Evolutionary conservation across 2,888 invertebrate species (phyloP).

Genomic region (Nemotelus nigrinus): DNA sequence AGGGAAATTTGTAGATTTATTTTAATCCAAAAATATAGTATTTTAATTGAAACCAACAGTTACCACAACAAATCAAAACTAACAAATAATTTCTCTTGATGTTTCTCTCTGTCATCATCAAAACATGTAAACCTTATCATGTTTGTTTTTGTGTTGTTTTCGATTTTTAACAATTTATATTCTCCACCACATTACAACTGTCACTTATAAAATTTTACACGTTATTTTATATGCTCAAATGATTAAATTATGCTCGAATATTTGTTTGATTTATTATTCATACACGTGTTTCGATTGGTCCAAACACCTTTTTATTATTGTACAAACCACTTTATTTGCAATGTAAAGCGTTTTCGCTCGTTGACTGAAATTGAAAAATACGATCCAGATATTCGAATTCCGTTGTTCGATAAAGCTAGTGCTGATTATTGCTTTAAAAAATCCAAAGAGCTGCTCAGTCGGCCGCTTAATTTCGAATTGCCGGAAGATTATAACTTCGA

Average conservation of each 20-base stretch:
- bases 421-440: slow-evolving; percentile 79
- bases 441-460: slow-evolving; percentile 74
- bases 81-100: slow-evolving; percentile 23
- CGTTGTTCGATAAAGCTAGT: slow-evolving; percentile 77
- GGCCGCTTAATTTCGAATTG: slow-evolving; percentile 65
- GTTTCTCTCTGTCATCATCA: slow-evolving; percentile 20
- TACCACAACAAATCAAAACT: slow-evolving; percentile 28
- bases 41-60: slow-evolving; percentile 41
- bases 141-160: slow-evolving; percentile 14
- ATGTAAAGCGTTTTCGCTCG: slow-evolving; percentile 65
- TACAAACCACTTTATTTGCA: neutral
- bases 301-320: neutral
- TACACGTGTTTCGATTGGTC: no score
- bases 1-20: neutral
- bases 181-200: neutral
- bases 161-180: neutral
- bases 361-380: slow-evolving; percentile 67
- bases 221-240: neutral
- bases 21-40: slow-evolving; percentile 14
- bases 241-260: no score
- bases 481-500: slow-evolving; percentile 14
- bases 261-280: no score
- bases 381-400: slow-evolving; percentile 67
- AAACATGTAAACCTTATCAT: neutral
- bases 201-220: neutral